A percentile compares a stretch with the other conserved stretches of the same genome.
phyloP scores from a whole-genome alignment of 2,888 invertebrate species.

The Trichogramma dendrolimi region DNA sequence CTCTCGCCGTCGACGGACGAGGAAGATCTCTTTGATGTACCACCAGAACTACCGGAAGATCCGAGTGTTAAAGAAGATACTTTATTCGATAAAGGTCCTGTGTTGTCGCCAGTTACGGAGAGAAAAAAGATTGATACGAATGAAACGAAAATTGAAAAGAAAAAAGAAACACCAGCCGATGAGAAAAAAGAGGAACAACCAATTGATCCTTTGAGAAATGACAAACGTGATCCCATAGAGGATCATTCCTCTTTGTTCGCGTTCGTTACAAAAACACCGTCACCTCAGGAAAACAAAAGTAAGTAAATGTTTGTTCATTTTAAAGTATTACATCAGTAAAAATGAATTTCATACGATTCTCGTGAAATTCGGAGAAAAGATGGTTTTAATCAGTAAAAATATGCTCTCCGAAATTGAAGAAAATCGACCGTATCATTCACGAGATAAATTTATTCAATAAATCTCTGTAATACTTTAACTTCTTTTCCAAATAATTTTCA shows the following conservation, averaged over 20 bases:
- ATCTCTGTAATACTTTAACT: too few relatives aligned
- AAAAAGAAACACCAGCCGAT: background rate
- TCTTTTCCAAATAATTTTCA: too few relatives aligned
- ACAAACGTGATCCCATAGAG: slow-evolving; percentile 43
- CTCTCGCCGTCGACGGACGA: slow-evolving; percentile 53
- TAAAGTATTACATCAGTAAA: background rate
- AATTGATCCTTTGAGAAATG: slow-evolving; percentile 44
- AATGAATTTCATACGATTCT: too few relatives aligned
- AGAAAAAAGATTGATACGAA: slow-evolving; percentile 6
- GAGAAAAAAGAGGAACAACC: slow-evolving; percentile 22
- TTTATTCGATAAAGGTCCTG: slow-evolving; percentile 47
- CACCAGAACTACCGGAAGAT: slow-evolving; percentile 50
- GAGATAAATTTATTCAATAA: too few relatives aligned
- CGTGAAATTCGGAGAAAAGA: too few relatives aligned
- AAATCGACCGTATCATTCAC: too few relatives aligned
- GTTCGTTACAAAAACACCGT: slow-evolving; percentile 49
- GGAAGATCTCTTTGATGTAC: slow-evolving; percentile 52
- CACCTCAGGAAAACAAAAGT: slow-evolving; percentile 45
- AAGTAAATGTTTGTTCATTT: slow-evolving; percentile 30
- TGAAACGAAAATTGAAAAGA: background rate
- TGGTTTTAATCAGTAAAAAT: too few relatives aligned
- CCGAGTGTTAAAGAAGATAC: slow-evolving; percentile 44
- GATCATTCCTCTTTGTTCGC: slow-evolving; percentile 49
- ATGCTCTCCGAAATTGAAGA: too few relatives aligned
- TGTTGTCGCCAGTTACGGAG: slow-evolving; percentile 44